Percentiles rank a stretch among this genome's conserved stretches.
Evolutionary conservation across 2,113 vertebrate genomes (phyloP).

Genomic region (Perca flavescens): DNA sequence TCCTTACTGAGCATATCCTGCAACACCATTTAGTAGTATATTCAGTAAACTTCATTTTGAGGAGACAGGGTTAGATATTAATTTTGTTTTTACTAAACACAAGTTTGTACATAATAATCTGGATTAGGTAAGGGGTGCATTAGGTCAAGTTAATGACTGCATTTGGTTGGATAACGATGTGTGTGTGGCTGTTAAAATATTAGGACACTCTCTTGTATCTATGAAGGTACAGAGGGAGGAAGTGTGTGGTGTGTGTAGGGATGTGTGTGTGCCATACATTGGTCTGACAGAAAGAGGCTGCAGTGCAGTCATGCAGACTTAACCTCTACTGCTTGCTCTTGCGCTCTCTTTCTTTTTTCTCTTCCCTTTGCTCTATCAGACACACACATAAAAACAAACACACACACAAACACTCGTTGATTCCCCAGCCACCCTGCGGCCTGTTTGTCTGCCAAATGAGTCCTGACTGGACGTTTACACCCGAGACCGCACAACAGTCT

Average conservation of each 20-base stretch:
- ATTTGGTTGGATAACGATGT: background rate
- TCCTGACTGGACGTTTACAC: constrained; percentile 85
- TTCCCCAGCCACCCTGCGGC: constrained; percentile 81
- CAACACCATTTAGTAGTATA: background rate
- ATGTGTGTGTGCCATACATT: constrained; percentile 44
- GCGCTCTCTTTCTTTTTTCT: constrained; percentile 55
- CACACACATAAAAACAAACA: constrained; percentile 71
- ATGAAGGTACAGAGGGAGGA: background rate
- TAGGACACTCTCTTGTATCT: background rate
- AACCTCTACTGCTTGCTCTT: constrained; percentile 74
- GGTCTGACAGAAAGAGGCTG: constrained; percentile 78
- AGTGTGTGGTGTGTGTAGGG: constrained; percentile 1
- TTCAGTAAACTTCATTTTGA: background rate
- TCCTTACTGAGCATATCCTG: background rate
- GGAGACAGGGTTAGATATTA: background rate
- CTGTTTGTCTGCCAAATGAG: constrained; percentile 85
- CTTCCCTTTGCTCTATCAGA: constrained; percentile 73
- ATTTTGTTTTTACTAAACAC: background rate
- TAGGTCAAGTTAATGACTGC: background rate
- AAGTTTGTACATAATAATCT: background rate
- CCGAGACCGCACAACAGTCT: constrained; percentile 80
- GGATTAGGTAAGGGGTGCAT: background rate
- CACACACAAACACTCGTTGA: constrained; percentile 74
- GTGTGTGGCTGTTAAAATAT: background rate
- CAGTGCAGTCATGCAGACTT: constrained; percentile 77